Conservation (phyloP, 2,113 vertebrate genomes). For the Sardina pilchardus region DNA sequence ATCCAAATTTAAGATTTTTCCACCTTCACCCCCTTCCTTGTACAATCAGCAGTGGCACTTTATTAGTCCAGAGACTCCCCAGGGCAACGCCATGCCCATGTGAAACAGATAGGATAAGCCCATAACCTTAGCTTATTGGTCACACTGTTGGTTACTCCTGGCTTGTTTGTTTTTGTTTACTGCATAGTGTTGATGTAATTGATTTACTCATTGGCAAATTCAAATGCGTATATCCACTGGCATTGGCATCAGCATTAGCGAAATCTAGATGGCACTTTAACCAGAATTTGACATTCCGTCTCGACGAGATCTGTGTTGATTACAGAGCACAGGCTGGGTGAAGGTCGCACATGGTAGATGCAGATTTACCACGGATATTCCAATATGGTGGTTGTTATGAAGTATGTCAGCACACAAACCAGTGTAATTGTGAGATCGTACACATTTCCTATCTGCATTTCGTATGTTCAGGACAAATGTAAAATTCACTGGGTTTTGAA, state of each 20-base stretch:
- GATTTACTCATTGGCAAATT: background rate
- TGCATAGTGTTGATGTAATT: background rate
- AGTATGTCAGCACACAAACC: background rate
- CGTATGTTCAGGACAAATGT: background rate
- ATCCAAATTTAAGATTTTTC: background rate
- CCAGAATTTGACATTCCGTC: background rate
- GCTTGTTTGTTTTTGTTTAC: background rate
- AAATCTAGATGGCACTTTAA: slow-evolving; percentile 1
- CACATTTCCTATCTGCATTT: too few species aligned
- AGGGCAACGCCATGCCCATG: background rate
- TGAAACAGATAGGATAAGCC: background rate
- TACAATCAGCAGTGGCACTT: background rate
- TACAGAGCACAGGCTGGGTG: too few species aligned
- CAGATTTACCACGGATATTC: too few species aligned
- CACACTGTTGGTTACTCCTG: background rate
- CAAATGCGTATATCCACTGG: background rate
- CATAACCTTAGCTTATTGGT: background rate
- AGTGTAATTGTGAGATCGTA: too few species aligned
- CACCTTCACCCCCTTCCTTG: background rate
- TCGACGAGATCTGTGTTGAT: too few species aligned
- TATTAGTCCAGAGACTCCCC: background rate
- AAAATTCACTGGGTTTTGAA: background rate
- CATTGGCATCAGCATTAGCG: background rate
- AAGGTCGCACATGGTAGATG: too few species aligned
- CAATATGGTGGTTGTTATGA: background rate